Conservation (phyloP, 1,140 invertebrate genomes). For the Chymomyza costata region DNA sequence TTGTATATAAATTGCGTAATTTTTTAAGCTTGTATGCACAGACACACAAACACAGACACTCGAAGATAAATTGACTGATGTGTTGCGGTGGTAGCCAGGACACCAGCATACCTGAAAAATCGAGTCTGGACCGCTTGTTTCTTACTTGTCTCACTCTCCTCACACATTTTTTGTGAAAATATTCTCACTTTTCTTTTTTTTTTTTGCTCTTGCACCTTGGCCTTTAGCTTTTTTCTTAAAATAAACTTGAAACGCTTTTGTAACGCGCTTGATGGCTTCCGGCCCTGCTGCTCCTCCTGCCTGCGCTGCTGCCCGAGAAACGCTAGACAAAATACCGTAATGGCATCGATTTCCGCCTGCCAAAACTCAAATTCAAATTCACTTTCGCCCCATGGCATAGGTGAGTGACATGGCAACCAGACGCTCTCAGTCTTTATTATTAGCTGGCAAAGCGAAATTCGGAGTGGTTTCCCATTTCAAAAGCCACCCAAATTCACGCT, state of each 20-base stretch:
- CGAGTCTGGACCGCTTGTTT: constrained; percentile 22
- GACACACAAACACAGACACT: constrained; percentile 32
- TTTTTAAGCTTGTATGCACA: constrained; percentile 41
- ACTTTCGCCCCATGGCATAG: too few relatives aligned
- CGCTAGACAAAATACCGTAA: constrained; percentile 48
- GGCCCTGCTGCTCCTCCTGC: constrained; percentile 46
- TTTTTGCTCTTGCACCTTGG: constrained; percentile 41
- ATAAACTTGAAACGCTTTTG: too few relatives aligned
- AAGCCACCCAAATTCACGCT: too few relatives aligned
- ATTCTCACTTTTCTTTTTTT: constrained; percentile 7
- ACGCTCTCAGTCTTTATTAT: constrained; percentile 30
- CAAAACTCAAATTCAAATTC: constrained; percentile 55
- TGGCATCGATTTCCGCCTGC: constrained; percentile 63
- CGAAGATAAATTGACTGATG: constrained; percentile 65
- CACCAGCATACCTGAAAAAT: too few relatives aligned
- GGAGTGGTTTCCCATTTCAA: background rate
- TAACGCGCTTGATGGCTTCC: too few relatives aligned
- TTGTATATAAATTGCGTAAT: constrained; percentile 56
- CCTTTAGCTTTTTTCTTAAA: constrained; percentile 47
- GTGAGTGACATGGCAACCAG: constrained; percentile 24
- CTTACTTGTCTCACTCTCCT: constrained; percentile 3
- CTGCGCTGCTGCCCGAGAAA: constrained; percentile 24
- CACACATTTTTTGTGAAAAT: background rate
- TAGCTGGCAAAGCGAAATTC: constrained; percentile 2
- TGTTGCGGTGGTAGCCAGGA: constrained; percentile 53